These are phyloP conservation scores for Xenopus laevis DNA, from an alignment of 2,113 vertebrate genomes.

Conservation along the genomic window DNA sequence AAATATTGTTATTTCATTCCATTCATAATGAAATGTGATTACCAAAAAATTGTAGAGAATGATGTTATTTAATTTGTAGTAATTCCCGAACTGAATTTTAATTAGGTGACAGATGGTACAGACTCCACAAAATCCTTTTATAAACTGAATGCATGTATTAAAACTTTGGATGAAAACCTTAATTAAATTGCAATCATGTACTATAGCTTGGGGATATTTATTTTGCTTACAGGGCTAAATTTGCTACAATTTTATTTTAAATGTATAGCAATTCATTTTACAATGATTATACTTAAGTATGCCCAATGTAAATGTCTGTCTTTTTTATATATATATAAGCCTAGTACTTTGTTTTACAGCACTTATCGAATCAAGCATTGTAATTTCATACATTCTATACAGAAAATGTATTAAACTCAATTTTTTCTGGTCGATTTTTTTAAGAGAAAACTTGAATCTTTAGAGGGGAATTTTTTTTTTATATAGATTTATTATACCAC, in stretches of 20 bases:
- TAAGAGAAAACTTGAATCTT: too few species aligned
- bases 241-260: constrained; percentile 28
- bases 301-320: neutral
- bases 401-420: too few species aligned
- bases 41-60: constrained; percentile 43
- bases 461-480: too few species aligned
- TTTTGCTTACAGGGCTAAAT: constrained; percentile 38
- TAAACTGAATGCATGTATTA: constrained; percentile 28
- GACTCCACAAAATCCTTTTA: constrained; percentile 42
- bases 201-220: constrained; percentile 31
- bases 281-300: constrained; percentile 31
- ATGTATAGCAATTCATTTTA: constrained; percentile 39
- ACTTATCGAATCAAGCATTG: too few species aligned
- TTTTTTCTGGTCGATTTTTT: too few species aligned
- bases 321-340: too few species aligned
- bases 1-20: constrained; percentile 19
- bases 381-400: too few species aligned
- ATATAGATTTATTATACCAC: too few species aligned
- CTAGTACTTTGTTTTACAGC: too few species aligned
- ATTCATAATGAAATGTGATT: constrained; percentile 28
- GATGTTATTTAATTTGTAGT: constrained; percentile 46
- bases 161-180: constrained; percentile 24
- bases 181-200: constrained; percentile 43
- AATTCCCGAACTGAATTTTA: constrained; percentile 44
- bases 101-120: constrained; percentile 44